These are phyloP conservation scores for Drosophila neonasuta DNA, from an alignment of 2,888 invertebrate genomes.

Conservation along the genomic window DNA sequence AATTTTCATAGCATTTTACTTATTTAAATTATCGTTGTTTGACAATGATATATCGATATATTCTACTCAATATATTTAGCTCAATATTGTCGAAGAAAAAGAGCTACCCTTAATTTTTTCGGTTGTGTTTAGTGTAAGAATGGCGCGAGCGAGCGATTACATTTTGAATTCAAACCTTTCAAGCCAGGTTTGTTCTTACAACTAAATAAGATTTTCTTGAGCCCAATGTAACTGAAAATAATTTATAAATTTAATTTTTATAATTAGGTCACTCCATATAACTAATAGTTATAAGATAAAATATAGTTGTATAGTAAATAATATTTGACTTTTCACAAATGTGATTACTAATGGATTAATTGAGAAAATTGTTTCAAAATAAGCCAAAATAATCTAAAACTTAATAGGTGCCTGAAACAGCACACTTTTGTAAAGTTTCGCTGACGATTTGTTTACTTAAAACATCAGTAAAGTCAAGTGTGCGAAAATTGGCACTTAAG, in stretches of 20 bases:
- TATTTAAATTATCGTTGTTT: background rate
- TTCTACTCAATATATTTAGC: background rate
- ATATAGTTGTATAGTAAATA: too few relatives aligned
- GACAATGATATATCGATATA: background rate
- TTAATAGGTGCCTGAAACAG: background rate
- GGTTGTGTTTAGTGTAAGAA: background rate
- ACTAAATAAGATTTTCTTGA: too few relatives aligned
- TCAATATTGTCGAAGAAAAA: background rate
- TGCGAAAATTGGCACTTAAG: conserved; percentile 73
- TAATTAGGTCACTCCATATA: too few relatives aligned
- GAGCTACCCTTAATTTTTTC: background rate
- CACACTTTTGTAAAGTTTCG: conserved; percentile 6
- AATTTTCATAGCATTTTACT: too few relatives aligned
- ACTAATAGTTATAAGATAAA: too few relatives aligned
- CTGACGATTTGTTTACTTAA: conserved; percentile 40
- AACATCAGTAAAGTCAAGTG: conserved; percentile 48
- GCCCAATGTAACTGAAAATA: too few relatives aligned
- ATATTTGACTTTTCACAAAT: too few relatives aligned
- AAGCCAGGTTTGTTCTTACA: too few relatives aligned
- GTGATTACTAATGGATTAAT: too few relatives aligned
- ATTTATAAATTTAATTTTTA: too few relatives aligned
- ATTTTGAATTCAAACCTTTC: background rate
- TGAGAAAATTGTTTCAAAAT: too few relatives aligned
- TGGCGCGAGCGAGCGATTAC: background rate
- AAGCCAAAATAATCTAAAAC: too few relatives aligned